Base-by-base conservation (phyloP, 1,140 invertebrate species). In the Macrobrachium nipponense region DNA sequence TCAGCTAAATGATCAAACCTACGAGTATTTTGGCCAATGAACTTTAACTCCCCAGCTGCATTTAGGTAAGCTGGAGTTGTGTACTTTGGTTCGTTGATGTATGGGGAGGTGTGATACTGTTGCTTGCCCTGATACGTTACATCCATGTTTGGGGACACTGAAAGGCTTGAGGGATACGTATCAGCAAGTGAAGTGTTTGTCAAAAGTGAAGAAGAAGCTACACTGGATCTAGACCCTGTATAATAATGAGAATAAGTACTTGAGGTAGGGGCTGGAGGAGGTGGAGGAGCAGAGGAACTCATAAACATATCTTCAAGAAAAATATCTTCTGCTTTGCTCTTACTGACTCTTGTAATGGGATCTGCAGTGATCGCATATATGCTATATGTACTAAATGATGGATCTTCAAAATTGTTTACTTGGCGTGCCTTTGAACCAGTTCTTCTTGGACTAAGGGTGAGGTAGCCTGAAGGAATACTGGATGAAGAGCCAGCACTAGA, bases 171-270 rank as follows among this genome's bases (percentile, higher is more conserved):
- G 70, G 82, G 61, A 62, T 84, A 85, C 59, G 77, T 84, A 51
- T 88, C 86, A 73, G 86, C 61, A 2, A 87, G 68, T 12, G 73
- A 82, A 12, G 86, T 82, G 51, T 87, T 85, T 8, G 78, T 82
- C 14, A 87, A 73, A n/a, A 84, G 77, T 11, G 86, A 81, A 14
- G 86, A 84, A 18, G 88, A 86, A 10, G 82, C 80, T 3, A 87
- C 83, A 43, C 87, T 87, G 58, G 83, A 75, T 20, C 85, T 60
- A 11, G 83, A 84, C 20, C 84, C 84, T 43, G 51, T 70, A 60
- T 89, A 89, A 77, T 86, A 87, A 62, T 89, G 86, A 66, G 88
- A 87, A 75, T 87, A 89, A 11, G 88, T 86, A 73, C 86, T 89
- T 20, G 86, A 77, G 5, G 88, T 87, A 1, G 88, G 88, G 15